phyloP scores from a whole-genome alignment of 2,113 vertebrate species.

The Corythaeola cristata region DNA sequence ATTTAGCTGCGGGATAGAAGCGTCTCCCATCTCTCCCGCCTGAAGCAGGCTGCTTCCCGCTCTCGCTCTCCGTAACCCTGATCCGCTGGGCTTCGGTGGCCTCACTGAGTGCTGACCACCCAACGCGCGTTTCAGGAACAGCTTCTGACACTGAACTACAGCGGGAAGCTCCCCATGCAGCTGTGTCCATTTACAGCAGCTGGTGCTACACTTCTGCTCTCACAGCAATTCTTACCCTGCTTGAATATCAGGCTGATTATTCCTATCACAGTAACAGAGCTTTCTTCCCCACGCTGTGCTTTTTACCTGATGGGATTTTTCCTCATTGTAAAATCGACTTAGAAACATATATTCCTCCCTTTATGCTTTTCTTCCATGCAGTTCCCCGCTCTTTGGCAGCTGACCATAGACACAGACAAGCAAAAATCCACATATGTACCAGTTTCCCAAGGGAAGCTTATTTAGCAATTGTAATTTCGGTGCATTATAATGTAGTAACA shows the following conservation, averaged over 20 bases:
- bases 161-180: not conserved
- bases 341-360: not conserved
- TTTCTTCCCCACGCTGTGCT: not conserved
- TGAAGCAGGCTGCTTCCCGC: not conserved
- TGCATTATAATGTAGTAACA: not conserved
- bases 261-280: not conserved
- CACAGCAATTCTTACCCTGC: not conserved
- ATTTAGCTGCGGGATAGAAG: not conserved
- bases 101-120: not conserved
- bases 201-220: not conserved
- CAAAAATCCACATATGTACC: not conserved
- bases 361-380: not conserved
- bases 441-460: not conserved
- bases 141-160: not conserved
- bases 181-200: not conserved
- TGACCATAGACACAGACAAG: not conserved
- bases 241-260: not conserved
- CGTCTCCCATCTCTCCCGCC: not conserved
- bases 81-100: fast-evolving
- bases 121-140: fast-evolving
- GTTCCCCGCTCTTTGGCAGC: not conserved
- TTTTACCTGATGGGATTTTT: not conserved
- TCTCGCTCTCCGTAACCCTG: not conserved
- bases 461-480: not conserved
- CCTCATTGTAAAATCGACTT: not conserved